Conservation (phyloP, 2,797 vertebrate species). For the Pseudomugil tenellus region DNA sequence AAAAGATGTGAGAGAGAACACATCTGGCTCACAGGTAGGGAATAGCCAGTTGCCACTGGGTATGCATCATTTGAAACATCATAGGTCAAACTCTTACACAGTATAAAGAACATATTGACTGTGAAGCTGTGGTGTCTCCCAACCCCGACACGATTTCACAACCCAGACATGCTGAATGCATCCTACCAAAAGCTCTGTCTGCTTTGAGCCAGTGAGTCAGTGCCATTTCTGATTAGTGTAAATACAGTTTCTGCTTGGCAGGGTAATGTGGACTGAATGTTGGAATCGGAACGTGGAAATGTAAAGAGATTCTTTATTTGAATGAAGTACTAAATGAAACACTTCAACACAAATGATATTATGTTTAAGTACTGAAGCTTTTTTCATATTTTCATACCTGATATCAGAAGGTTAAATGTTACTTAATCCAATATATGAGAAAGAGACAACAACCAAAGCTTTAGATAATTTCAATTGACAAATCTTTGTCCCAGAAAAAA, state of each 20-base stretch:
- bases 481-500: no score
- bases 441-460: no score
- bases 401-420: no score
- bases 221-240: slow-evolving; percentile 5
- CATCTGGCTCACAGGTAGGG: background rate
- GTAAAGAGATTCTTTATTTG: no score
- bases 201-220: slow-evolving; percentile 3
- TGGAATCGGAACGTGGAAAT: background rate
- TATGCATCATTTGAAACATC: background rate
- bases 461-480: no score
- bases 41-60: background rate
- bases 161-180: background rate
- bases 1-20: background rate
- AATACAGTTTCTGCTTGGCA: slow-evolving; percentile 1
- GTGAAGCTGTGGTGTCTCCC: background rate
- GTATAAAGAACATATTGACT: slow-evolving; percentile 2
- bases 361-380: no score
- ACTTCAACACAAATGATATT: no score
- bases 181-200: slow-evolving; percentile 14
- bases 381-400: no score
- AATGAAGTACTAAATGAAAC: no score
- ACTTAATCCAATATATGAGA: no score
- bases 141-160: background rate
- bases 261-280: background rate
- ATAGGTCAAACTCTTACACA: background rate